Conservation (phyloP, 2,797 vertebrate genomes). For the Sebastes oblongus region DNA sequence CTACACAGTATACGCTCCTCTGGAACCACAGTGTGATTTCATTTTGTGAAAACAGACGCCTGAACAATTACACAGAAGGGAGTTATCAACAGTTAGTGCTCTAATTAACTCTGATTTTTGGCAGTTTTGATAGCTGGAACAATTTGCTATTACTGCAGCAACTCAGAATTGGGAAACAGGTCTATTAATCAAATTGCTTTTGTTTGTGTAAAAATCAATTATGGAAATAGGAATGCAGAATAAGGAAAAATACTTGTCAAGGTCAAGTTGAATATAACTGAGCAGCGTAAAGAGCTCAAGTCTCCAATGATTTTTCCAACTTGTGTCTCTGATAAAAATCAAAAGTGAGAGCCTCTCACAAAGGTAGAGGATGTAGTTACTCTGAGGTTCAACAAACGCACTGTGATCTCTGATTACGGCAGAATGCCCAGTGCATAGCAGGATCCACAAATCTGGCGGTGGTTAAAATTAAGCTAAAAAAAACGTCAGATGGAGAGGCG, state of each 20-base stretch:
- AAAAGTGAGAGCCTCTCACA: background rate
- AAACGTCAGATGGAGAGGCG: conserved; percentile 19
- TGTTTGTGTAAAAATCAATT: background rate
- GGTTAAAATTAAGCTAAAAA: conserved; percentile 14
- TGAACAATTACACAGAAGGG: conserved; percentile 20
- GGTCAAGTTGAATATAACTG: background rate
- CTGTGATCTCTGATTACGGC: conserved; percentile 30
- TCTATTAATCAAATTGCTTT: conserved; percentile 19
- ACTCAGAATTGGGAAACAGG: background rate
- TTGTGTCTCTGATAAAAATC: background rate
- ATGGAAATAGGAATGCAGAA: background rate
- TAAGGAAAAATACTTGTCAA: background rate
- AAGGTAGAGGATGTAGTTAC: background rate
- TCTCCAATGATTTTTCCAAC: background rate
- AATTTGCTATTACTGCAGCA: conserved; percentile 8
- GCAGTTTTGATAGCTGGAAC: conserved; percentile 7
- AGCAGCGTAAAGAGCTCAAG: background rate
- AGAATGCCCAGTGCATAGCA: background rate
- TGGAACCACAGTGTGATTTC: background rate
- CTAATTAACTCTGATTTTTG: conserved; percentile 33
- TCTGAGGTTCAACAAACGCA: background rate
- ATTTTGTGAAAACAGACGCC: background rate
- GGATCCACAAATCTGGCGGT: conserved; percentile 25
- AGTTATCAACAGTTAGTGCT: conserved; percentile 23
- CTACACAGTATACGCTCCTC: background rate